phyloP scores from a whole-genome alignment of 2,888 invertebrate species.

The Cosmia trapezina region DNA sequence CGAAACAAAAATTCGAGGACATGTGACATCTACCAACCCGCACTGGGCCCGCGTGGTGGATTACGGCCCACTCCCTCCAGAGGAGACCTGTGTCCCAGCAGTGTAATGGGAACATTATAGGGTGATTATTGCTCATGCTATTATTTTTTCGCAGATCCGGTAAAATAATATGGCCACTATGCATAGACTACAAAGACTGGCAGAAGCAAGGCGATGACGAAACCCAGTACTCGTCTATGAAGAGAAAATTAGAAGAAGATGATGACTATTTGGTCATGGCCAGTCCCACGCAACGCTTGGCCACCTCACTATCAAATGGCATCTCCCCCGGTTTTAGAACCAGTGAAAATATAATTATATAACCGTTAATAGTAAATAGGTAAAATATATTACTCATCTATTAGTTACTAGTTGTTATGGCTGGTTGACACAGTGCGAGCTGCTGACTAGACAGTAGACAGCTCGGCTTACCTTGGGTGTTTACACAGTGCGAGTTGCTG shows the following conservation, averaged over 20 bases:
- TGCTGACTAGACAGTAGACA: no score
- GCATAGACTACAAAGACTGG: constrained; percentile 89
- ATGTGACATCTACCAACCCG: background rate
- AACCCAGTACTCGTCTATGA: constrained; percentile 82
- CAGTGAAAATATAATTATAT: constrained; percentile 77
- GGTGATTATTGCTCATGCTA: background rate
- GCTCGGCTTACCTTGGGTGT: no score
- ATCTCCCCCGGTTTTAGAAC: constrained; percentile 85
- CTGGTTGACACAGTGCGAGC: no score
- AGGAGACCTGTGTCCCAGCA: background rate
- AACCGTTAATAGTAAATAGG: constrained; percentile 16
- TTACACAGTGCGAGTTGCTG: no score
- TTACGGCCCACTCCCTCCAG: background rate
- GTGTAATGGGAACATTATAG: background rate
- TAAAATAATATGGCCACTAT: constrained; percentile 87
- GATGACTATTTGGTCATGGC: constrained; percentile 84
- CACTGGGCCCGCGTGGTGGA: background rate
- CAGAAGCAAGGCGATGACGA: constrained; percentile 80
- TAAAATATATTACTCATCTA: constrained; percentile 16
- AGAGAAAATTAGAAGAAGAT: constrained; percentile 84
- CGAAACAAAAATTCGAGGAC: background rate
- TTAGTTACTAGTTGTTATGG: background rate
- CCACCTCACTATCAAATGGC: constrained; percentile 80
- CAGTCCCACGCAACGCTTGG: constrained; percentile 78
- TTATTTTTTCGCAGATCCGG: constrained; percentile 81